Evolutionary conservation across 2,888 invertebrate genomes (phyloP).

Genomic region (Heteropelma amictum): DNA sequence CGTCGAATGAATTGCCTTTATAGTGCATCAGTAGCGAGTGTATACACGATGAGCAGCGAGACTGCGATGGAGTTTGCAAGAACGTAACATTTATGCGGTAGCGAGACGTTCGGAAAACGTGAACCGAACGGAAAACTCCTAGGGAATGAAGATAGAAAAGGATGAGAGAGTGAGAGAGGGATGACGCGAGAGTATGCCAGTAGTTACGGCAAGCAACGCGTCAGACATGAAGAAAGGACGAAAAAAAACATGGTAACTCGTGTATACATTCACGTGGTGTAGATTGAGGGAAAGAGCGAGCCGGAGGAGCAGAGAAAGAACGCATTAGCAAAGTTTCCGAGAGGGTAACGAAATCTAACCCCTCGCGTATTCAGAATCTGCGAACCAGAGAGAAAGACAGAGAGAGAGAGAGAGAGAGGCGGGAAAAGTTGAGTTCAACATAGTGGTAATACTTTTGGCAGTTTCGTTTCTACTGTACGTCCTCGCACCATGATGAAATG

Average conservation of each 20-base stretch:
- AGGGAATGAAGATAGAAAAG: slow-evolving; percentile 1
- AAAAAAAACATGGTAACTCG: slow-evolving; percentile 15
- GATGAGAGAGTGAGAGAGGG: neutral
- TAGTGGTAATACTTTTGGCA: slow-evolving; percentile 72
- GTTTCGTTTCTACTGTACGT: slow-evolving; percentile 60
- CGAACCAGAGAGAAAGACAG: slow-evolving; percentile 49
- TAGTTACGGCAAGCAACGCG: slow-evolving; percentile 49
- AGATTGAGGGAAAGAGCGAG: slow-evolving; percentile 1
- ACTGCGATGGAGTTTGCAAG: neutral
- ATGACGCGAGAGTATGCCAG: slow-evolving; percentile 7
- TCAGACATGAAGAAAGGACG: slow-evolving; percentile 43
- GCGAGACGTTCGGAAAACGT: neutral
- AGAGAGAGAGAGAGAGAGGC: slow-evolving; percentile 2
- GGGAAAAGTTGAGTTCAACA: slow-evolving; percentile 60
- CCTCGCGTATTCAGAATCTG: slow-evolving; percentile 48
- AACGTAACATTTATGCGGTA: neutral
- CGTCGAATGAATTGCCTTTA: no score
- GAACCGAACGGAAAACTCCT: neutral
- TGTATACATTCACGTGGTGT: slow-evolving; percentile 19
- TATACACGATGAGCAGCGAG: neutral
- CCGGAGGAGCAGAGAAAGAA: slow-evolving; percentile 26
- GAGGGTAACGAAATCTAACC: slow-evolving; percentile 24
- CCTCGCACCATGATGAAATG: slow-evolving; percentile 39
- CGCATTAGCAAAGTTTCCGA: slow-evolving; percentile 52
- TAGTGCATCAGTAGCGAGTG: neutral